Base-by-base conservation (phyloP, 1,140 invertebrate species). In the Sminthurides bifidus region DNA sequence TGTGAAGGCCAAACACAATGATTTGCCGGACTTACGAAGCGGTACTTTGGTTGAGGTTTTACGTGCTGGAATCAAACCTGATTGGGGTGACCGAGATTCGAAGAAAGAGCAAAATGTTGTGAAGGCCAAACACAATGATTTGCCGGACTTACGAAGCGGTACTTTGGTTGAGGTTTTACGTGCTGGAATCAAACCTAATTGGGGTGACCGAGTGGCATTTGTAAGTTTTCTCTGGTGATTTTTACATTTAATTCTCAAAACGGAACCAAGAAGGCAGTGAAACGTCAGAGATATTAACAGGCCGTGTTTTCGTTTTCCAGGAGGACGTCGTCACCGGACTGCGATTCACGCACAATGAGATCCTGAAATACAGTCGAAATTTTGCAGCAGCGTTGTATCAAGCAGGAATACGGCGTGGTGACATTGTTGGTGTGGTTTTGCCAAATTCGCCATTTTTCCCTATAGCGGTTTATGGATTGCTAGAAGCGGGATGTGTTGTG, bases 361-460 rank as follows among this genome's bases (percentile, higher is more conserved):
- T 61, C 1, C 57, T 52, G 48, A 50, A 53, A 1, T 19, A 54
- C 0, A 65, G 63, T 44, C 37, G 53, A 45, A 33, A 19, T 10
- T 61, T 65, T 58, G 63, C 43, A 6, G 52, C 56, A 0, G 41
- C 56, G 1, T 48, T 65, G 14, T 50, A 46, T 5, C 38, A 65
- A 37, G 23, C 50, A 3, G 63, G 63, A 29, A 17, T 59, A 10
- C 54, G 57, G 17, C 29, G 38, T 14, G 41, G 44, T 4, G 59
- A 65, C 21, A 46, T 59, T 3, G 37, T 65, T 3, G 44, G 27
- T n/a, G 38, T 59, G 1, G 14, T 61, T 2, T 44, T 59, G 3
- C 54, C 41, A 45, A 64, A 60, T 41, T 14, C 55, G 2, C 60
- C 60, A 0, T 55, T 58, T 30, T 61, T 30, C 41, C 26, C 55